phyloP scores from a whole-genome alignment of 2,888 invertebrate genomes.

The Leptopterna dolabrata region DNA sequence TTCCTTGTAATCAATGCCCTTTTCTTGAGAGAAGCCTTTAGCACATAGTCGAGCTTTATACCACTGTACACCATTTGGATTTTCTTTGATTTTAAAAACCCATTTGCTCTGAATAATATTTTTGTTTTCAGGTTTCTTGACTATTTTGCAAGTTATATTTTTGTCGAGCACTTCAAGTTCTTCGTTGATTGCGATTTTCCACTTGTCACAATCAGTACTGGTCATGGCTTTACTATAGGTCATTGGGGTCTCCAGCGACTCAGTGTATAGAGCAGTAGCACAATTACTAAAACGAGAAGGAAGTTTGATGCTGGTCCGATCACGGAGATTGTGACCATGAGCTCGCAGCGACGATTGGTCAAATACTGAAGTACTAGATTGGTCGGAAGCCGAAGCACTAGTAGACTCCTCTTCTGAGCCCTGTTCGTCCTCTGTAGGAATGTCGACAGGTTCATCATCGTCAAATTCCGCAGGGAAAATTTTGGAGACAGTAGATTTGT shows the following conservation, averaged over 20 bases:
- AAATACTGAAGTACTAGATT: no score
- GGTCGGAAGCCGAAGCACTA: not conserved
- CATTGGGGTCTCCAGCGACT: no score
- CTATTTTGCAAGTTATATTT: conserved; percentile 37
- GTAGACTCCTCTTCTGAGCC: not conserved
- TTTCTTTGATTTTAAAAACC: conserved; percentile 30
- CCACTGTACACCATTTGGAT: not conserved
- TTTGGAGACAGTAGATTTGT: not conserved
- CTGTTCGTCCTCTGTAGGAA: not conserved
- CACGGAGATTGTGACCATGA: no score
- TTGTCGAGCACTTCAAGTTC: conserved; percentile 36
- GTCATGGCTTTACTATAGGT: not conserved
- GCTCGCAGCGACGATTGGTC: no score
- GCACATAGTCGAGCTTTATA: conserved; percentile 61
- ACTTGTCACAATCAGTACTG: not conserved
- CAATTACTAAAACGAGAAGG: no score
- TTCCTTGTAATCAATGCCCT: conserved; percentile 63
- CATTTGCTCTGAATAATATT: conserved; percentile 33
- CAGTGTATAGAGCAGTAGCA: no score
- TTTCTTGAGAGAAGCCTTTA: conserved; percentile 62
- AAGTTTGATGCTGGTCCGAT: no score
- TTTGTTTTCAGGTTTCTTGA: not conserved
- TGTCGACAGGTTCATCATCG: not conserved
- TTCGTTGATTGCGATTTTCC: conserved; percentile 33
- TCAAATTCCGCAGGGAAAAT: not conserved